These are phyloP conservation scores for Schizaphis graminum DNA, from an alignment of 2,888 invertebrate species.

Conservation along the genomic window DNA sequence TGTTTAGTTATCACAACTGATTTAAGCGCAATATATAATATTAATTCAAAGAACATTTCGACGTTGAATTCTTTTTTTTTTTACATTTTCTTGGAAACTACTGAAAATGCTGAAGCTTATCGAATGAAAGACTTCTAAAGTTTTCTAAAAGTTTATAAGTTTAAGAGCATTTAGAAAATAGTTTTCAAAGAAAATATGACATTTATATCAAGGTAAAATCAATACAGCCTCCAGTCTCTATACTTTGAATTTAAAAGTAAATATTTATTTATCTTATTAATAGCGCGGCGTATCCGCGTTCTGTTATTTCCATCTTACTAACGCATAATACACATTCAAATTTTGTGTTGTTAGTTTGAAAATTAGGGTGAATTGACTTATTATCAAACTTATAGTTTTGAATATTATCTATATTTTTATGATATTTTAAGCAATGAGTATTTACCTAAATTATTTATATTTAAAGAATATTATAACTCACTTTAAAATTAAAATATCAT, in stretches of 20 bases:
- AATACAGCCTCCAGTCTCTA: neutral
- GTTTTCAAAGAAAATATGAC: neutral
- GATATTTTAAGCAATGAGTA: neutral
- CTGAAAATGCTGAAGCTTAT: neutral
- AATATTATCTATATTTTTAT: neutral
- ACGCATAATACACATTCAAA: neutral
- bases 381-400: neutral
- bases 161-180: neutral
- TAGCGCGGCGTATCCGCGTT: neutral
- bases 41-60: neutral
- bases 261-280: neutral
- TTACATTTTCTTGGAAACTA: neutral
- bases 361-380: neutral
- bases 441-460: neutral
- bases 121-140: neutral
- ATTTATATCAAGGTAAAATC: neutral
- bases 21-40: neutral
- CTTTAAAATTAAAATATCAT: neutral
- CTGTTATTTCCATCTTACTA: neutral
- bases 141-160: neutral
- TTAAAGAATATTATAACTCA: neutral
- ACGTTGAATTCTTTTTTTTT: neutral
- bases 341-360: neutral
- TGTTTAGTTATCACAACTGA: neutral
- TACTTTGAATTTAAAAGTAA: neutral